These are phyloP conservation scores for Pseudochaenichthys georgianus DNA, from an alignment of 2,797 vertebrate species.

Conservation along the genomic window DNA sequence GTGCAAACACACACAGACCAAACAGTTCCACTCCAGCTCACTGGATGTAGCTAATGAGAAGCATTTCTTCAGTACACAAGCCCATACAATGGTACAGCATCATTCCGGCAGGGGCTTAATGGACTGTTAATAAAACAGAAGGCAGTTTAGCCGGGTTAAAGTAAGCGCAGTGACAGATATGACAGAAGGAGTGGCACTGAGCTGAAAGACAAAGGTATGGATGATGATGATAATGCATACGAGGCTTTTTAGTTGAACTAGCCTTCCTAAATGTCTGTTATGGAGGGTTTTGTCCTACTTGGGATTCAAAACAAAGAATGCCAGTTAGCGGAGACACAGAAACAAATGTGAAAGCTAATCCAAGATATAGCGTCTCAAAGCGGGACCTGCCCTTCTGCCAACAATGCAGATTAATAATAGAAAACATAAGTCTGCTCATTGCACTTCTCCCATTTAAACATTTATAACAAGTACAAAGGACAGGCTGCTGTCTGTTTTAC, in stretches of 20 bases:
- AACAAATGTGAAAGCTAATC: constrained; percentile 1
- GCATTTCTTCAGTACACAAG: constrained; percentile 50
- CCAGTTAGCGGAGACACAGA: not conserved
- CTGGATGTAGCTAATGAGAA: constrained; percentile 44
- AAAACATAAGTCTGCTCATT: constrained; percentile 23
- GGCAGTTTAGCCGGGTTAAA: constrained; percentile 30
- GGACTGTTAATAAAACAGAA: constrained; percentile 48
- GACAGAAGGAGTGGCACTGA: constrained; percentile 13
- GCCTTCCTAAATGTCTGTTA: not conserved
- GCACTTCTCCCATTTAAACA: constrained; percentile 14
- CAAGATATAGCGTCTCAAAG: not conserved
- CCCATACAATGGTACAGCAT: constrained; percentile 44
- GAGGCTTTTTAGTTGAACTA: constrained; percentile 21
- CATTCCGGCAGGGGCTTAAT: constrained; percentile 48
- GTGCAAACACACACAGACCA: constrained; percentile 11
- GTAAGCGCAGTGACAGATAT: constrained; percentile 23
- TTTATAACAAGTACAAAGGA: constrained; percentile 10
- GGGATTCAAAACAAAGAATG: not conserved
- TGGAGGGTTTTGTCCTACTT: not conserved
- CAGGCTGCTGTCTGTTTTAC: constrained; percentile 4
- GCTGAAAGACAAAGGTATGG: constrained; percentile 2
- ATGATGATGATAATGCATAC: constrained; percentile 12
- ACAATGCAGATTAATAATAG: constrained; percentile 19
- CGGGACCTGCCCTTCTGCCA: not conserved
- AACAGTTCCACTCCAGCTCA: constrained; percentile 11